Percentiles rank a stretch among this genome's conserved stretches.
Conservation (phyloP, 1,140 invertebrate genomes). For the Rhopalosiphum padi region DNA sequence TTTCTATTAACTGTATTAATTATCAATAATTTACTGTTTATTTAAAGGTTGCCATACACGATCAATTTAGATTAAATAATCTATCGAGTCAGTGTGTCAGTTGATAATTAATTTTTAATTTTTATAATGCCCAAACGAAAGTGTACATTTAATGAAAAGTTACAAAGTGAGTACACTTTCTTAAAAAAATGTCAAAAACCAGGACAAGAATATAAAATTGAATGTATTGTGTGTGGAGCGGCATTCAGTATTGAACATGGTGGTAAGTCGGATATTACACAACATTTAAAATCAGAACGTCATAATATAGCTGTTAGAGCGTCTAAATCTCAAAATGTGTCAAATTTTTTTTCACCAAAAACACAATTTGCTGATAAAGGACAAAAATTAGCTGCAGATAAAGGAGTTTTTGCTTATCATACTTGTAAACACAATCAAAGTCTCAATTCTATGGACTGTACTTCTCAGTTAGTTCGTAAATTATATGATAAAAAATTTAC, state of each 20-base stretch:
- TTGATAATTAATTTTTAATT: not conserved
- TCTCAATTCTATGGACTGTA: not conserved
- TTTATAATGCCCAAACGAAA: not conserved
- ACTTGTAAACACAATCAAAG: constrained; percentile 18
- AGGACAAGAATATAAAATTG: not conserved
- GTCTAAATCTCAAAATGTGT: not conserved
- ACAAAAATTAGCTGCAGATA: not conserved
- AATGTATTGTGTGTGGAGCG: not conserved
- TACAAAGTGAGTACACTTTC: not conserved
- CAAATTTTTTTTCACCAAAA: not conserved
- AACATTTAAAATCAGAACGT: not conserved
- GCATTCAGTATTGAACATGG: not conserved
- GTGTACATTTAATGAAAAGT: constrained; percentile 17
- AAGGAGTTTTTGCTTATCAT: constrained; percentile 10
- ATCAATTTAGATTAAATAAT: too few species aligned
- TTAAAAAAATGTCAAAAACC: not conserved
- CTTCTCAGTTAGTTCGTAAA: not conserved
- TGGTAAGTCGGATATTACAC: not conserved
- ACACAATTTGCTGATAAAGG: not conserved
- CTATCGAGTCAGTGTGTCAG: too few species aligned
- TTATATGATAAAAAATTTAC: not conserved
- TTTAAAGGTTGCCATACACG: too few species aligned
- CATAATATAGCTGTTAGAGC: not conserved
- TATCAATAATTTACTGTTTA: too few species aligned
- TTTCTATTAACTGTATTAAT: too few species aligned